Percentiles rank a stretch among this genome's conserved stretches.
Conservation (phyloP, 2,113 vertebrate genomes). For the Aepyceros melampus region DNA sequence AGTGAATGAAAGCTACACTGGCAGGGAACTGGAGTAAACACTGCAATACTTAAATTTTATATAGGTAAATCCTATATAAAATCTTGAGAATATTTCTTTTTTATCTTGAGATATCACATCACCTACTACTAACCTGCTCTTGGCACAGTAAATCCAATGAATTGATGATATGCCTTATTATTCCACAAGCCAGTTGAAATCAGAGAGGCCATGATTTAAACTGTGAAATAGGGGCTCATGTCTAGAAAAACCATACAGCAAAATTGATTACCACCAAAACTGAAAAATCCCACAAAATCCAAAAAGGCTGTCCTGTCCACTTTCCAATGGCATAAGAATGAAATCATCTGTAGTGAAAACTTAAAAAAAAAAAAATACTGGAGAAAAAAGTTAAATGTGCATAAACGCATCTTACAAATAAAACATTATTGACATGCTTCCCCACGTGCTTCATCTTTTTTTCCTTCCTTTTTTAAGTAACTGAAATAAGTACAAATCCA, state of each 20-base stretch:
- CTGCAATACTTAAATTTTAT: too few species aligned
- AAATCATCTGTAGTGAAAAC: background rate
- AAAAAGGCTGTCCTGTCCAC: background rate
- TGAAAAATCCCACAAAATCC: background rate
- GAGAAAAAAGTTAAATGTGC: background rate
- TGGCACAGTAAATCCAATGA: background rate
- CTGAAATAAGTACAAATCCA: background rate
- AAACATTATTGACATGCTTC: background rate
- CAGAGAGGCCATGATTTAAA: background rate
- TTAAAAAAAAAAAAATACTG: background rate
- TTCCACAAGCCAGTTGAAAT: background rate
- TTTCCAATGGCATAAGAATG: background rate
- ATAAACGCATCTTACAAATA: background rate
- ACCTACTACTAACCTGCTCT: background rate
- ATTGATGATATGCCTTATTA: background rate
- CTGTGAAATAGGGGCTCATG: background rate
- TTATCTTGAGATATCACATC: background rate
- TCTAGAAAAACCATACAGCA: background rate
- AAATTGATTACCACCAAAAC: background rate
- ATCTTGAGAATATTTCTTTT: background rate
- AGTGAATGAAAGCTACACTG: background rate
- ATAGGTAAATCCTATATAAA: background rate
- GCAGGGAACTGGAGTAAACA: background rate
- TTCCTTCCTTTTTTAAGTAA: background rate
- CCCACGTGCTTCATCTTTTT: background rate